phyloP scores from a whole-genome alignment of 2,888 invertebrate genomes.

The Brachyopa scutellaris region DNA sequence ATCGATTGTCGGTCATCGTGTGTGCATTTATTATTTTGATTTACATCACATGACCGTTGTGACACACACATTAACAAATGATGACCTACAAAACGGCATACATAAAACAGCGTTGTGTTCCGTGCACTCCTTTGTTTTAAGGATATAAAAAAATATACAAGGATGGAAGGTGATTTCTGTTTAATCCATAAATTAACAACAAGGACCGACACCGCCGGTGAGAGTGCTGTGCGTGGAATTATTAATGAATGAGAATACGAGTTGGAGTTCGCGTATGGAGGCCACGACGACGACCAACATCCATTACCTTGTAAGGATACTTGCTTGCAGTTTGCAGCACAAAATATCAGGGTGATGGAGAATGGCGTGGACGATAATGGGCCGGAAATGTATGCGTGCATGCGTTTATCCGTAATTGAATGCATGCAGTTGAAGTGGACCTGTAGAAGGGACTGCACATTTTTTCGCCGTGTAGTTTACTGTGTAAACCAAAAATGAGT shows the following conservation, averaged over 20 bases:
- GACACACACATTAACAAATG: constrained; percentile 14
- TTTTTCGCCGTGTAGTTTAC: constrained; percentile 22
- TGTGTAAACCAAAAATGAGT: constrained; percentile 50
- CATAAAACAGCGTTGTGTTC: neutral
- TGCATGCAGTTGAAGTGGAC: constrained; percentile 57
- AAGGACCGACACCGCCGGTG: constrained; percentile 56
- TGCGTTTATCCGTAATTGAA: constrained; percentile 66
- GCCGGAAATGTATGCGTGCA: constrained; percentile 69
- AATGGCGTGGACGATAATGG: constrained; percentile 68
- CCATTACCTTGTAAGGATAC: constrained; percentile 64
- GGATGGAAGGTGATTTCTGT: constrained; percentile 60
- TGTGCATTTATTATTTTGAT: constrained; percentile 59
- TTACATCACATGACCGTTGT: constrained; percentile 54
- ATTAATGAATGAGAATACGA: constrained; percentile 48
- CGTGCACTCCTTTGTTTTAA: neutral
- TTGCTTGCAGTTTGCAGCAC: constrained; percentile 41
- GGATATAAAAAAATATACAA: constrained; percentile 21
- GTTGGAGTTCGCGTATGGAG: neutral
- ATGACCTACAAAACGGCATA: constrained; percentile 58
- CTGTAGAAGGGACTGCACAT: no score
- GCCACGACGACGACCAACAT: constrained; percentile 19
- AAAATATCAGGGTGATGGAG: constrained; percentile 50
- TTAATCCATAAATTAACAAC: constrained; percentile 63
- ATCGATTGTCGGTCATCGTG: constrained; percentile 54
- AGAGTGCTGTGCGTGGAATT: constrained; percentile 64